These are phyloP conservation scores for Scaptomyza hsui DNA, from an alignment of 1,140 invertebrate species.

Conservation along the genomic window DNA sequence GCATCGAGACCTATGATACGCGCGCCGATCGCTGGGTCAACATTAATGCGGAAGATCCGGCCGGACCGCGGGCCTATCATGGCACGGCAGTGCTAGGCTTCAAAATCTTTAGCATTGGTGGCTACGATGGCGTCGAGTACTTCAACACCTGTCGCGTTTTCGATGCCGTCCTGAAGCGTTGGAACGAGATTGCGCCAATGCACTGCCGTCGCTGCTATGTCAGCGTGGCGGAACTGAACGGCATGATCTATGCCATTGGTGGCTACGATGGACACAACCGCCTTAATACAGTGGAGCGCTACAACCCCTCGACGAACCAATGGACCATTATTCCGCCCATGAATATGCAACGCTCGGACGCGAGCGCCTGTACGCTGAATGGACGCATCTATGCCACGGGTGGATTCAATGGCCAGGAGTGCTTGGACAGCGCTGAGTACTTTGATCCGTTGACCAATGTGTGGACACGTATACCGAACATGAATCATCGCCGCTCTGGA, in stretches of 20 bases:
- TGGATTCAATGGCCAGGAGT: constrained; percentile 95
- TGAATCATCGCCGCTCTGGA: constrained; percentile 91
- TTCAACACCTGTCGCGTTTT: constrained; percentile 90
- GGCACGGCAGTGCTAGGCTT: constrained; percentile 89
- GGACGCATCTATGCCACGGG: constrained; percentile 86
- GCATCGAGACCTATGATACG: constrained; percentile 91
- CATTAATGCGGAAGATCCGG: constrained; percentile 86
- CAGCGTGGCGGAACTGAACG: constrained; percentile 87
- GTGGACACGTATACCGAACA: constrained; percentile 93
- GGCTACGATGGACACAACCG: constrained; percentile 94
- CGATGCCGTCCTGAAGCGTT: constrained; percentile 87
- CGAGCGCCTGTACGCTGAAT: constrained; percentile 88
- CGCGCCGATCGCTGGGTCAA: constrained; percentile 88
- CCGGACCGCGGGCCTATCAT: constrained; percentile 90
- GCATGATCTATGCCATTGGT: constrained; percentile 93
- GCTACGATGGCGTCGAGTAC: constrained; percentile 90
- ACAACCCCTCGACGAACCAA: constrained; percentile 89
- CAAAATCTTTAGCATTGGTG: constrained; percentile 91
- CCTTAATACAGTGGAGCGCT: constrained; percentile 90
- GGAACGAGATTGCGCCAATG: constrained; percentile 88
- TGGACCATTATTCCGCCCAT: constrained; percentile 94
- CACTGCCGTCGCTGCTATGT: constrained; percentile 87
- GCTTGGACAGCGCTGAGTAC: constrained; percentile 92
- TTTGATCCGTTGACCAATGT: constrained; percentile 93
- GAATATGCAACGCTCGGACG: constrained; percentile 92